Evolutionary conservation across 2,888 invertebrate genomes (phyloP), one percentile per base, ranked within the genome.

Genomic region (Leptopilina syphax): DNA sequence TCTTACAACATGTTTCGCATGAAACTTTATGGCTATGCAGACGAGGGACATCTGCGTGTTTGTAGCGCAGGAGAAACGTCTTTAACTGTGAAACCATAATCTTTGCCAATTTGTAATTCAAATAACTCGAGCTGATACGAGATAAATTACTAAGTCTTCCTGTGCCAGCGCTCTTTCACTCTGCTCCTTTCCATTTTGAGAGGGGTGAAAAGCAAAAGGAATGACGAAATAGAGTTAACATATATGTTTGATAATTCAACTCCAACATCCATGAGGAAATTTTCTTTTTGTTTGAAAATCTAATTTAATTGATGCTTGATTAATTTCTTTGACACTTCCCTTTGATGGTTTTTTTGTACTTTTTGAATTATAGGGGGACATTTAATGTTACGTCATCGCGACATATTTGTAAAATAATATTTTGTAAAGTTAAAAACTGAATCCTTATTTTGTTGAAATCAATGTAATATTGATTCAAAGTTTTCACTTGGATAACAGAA

Each of bases 81-180:
- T 54, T 54, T 54, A 54, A 27, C 27, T 44, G 47, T 54, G 54
- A 54, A 70, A 60, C 73, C 78, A 68, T 84, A 85, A 87, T 85
- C 85, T 83, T 80, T 67, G 77, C 70, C 76, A 84, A 87, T 87
- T 87, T 86, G 87, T 84, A 83, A 87, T 87, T 86, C 85, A 85
- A 86, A 87, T 86, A 76, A 81, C 8, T 24, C 63, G 24, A 76
- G 77, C 81, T 77, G 85, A 85, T 85, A 82, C 73, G 77, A 83
- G 84, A 85, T 86, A 83, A 86, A 87, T 87, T 86, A 86, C 78
- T 81, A 82, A 77, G 78, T 10, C 27, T 68, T 47, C 65, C 24
- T 47, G 41, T 47, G 63, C 4, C 70, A 76, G 63, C 76, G 50
- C 50, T 54, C 50, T 54, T 18, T 18, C 18, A 18, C 27, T 10